Base-by-base conservation (phyloP, 2,888 invertebrate species). In the Branchipolynoe longqiensis region DNA sequence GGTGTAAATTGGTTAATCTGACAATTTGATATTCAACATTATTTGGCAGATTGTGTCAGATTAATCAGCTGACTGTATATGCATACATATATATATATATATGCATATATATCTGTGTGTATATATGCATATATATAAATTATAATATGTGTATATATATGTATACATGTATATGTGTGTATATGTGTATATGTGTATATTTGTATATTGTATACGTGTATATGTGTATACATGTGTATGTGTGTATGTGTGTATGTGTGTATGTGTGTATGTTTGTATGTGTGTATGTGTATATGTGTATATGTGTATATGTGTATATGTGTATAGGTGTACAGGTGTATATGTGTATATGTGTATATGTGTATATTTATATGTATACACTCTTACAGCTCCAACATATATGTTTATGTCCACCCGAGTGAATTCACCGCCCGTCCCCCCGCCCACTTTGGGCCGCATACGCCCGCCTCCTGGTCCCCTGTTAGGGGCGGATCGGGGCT, bases 401-500 rank as follows among this genome's bases (percentile, higher is more conserved):
- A 31, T 12, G 62, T 25, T 28, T 25, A 4, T 31, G 6, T 31
- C 62, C 62, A 25, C 3, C 62, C 2, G 12, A 28, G 3, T 28
- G 28, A 4, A 1, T 62, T 62, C 62, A 62, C 62, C 62, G 4
- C 12, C 1, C 4, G 22, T 69, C 33, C 38, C 69, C 69, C 69
- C 69, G 38, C 18, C 36, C 14, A 14, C 14, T 36, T 69, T 6
- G 33, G 69, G 38, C 1, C 69, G 38, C 12, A 69, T 33, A 38
- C 69, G 38, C 33, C 38, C 38, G 69, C 38, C 69, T 38, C 33
- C 69, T 36, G 38, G 69, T 69, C 38, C 36, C 4, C 69, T 69
- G 36, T 36, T 69, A 36, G 69, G 33, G 69, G 69, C 33, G 36
- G 69, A 69, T 69, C 69, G 69, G 38, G 69, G 69, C 69, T 69